Evolutionary conservation across 2,888 invertebrate genomes (phyloP).

Genomic region (Agrypnus murinus): DNA sequence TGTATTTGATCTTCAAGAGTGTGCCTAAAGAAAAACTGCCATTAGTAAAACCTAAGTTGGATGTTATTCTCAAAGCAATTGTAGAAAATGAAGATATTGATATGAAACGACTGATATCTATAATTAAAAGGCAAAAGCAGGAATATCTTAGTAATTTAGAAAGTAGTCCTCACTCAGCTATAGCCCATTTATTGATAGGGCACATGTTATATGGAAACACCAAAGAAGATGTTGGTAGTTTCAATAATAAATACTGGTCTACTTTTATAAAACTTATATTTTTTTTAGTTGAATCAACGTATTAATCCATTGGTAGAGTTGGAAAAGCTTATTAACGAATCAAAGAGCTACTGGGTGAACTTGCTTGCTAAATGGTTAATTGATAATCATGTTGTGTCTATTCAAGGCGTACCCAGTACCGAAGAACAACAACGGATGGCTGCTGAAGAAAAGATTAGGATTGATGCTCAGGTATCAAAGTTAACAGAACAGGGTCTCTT

Average conservation of each 20-base stretch:
- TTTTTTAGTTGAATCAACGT: constrained; percentile 77
- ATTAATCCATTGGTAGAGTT: constrained; percentile 80
- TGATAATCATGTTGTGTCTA: constrained; percentile 76
- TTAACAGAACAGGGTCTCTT: constrained; percentile 83
- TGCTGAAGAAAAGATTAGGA: constrained; percentile 81
- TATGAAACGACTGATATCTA: constrained; percentile 82
- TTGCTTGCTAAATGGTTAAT: constrained; percentile 81
- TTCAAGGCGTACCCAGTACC: constrained; percentile 79
- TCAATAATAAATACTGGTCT: background rate
- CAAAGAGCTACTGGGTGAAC: constrained; percentile 81
- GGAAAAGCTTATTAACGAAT: constrained; percentile 77
- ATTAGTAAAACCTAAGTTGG: constrained; percentile 76
- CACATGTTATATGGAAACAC: constrained; percentile 88
- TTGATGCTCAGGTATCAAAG: constrained; percentile 77
- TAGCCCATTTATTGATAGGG: constrained; percentile 86
- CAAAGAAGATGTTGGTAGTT: constrained; percentile 80
- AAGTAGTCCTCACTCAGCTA: constrained; percentile 82
- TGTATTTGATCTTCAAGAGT: constrained; percentile 83
- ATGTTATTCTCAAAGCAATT: constrained; percentile 72
- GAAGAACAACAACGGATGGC: constrained; percentile 80
- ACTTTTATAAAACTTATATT: background rate
- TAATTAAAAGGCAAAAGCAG: constrained; percentile 82
- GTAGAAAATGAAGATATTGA: constrained; percentile 76
- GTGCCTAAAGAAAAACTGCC: constrained; percentile 82
- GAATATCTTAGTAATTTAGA: constrained; percentile 83